These are phyloP conservation scores for Protaetia brevitarsis DNA, from an alignment of 1,140 invertebrate genomes.

Conservation along the genomic window DNA sequence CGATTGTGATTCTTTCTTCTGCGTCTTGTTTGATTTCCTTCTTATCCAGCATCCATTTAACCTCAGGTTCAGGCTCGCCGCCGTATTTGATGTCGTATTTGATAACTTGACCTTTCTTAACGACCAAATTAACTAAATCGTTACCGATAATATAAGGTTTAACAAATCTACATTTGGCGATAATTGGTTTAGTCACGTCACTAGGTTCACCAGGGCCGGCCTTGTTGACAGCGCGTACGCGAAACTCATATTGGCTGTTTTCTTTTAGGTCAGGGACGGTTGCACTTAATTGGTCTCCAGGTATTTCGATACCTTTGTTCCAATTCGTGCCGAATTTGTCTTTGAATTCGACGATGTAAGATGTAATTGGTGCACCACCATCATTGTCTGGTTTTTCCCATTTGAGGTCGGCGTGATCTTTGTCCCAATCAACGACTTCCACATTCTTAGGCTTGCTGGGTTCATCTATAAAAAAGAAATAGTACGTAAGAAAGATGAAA, in stretches of 20 bases:
- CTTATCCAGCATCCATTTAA: constrained; percentile 72
- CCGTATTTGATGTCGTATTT: constrained; percentile 92
- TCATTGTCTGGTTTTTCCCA: constrained; percentile 88
- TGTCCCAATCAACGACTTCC: constrained; percentile 94
- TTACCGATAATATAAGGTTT: constrained; percentile 91
- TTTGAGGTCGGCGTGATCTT: constrained; percentile 89
- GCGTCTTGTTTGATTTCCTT: constrained; percentile 70
- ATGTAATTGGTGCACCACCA: constrained; percentile 91
- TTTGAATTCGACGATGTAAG: constrained; percentile 91
- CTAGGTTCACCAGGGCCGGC: constrained; percentile 93
- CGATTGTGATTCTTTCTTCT: constrained; percentile 73
- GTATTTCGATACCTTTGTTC: constrained; percentile 75
- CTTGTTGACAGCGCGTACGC: constrained; percentile 93
- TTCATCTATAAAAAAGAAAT: constrained; percentile 64
- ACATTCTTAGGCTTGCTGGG: constrained; percentile 88
- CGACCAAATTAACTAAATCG: constrained; percentile 77
- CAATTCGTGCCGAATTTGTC: constrained; percentile 91
- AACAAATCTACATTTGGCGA: constrained; percentile 93
- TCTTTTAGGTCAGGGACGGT: constrained; percentile 90
- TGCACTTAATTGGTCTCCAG: constrained; percentile 69
- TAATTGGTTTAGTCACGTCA: constrained; percentile 90
- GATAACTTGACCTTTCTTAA: constrained; percentile 92
- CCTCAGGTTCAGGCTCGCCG: constrained; percentile 91
- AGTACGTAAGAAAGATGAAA: neutral
- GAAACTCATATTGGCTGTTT: constrained; percentile 93